Evolutionary conservation across 2,888 invertebrate genomes (phyloP), one percentile per base, ranked within the genome.

Genomic region (Ferdinandea cuprea): DNA sequence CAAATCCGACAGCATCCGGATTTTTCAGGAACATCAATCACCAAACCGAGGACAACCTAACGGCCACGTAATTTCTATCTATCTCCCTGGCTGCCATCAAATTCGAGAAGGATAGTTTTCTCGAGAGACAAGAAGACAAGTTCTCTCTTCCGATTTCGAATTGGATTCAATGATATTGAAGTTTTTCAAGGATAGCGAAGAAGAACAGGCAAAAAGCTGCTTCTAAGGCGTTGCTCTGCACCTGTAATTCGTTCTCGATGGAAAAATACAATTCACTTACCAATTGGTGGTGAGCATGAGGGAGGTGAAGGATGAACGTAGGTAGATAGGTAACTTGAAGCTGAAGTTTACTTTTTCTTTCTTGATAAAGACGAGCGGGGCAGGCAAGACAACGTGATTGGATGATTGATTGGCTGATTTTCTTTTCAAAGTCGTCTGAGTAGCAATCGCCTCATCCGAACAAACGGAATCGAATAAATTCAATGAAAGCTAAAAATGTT

Each of bases 361-460:
- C 7, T 30, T 19, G 21, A 19, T 25, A 28, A 40, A 35, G 32
- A 40, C 56, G 21, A 28, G 32, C n/a, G 28, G 50, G 42, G 28
- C n/a, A 28, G 19, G 37, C 13, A 19, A 15, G 46, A 46, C 59
- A 37, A 76, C 71, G 71, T 81, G 81, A 81, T 81, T 81, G 81
- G 66, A 76, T 81, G 81, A 81, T 81, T 81, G 81, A 81, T 81
- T 81, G 71, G 54, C 71, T 81, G 77, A 76, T 81, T 81, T 81
- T 76, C 77, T 76, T 71, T 76, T 76, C 68, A 44, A 52, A 76
- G 71, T 76, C 46, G 46, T 52, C 40, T 37, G 63, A 30, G 32
- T 46, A 71, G 58, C 71, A 40, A 61, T 50, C 59, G 40, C 35
- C 44, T 63, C 54, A 54, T 52, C 46, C 44, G 65, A 81, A 71